phyloP scores from a whole-genome alignment of 2,888 invertebrate species.

The Cosmorhoe ocellata region DNA sequence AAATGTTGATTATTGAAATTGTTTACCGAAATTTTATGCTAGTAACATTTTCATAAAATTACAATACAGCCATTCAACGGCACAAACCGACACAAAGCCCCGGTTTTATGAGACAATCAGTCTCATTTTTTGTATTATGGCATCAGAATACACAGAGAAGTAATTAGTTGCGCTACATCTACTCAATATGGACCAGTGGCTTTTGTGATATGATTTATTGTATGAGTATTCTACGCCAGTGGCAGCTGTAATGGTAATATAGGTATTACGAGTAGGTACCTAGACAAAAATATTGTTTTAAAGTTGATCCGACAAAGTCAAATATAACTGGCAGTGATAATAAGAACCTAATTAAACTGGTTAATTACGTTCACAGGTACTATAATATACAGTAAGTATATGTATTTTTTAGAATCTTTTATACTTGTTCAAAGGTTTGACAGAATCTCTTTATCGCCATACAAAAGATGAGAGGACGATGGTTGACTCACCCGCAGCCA shows the following conservation, averaged over 20 bases:
- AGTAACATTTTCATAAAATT: no score
- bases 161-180: slow-evolving; percentile 24
- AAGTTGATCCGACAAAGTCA: no score
- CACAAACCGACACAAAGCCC: slow-evolving; percentile 11
- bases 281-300: slow-evolving; percentile 1
- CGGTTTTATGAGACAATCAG: slow-evolving; percentile 13
- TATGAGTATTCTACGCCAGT: neutral
- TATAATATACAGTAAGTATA: no score
- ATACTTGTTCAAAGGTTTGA: no score
- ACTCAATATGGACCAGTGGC: slow-evolving; percentile 16
- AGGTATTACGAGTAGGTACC: neutral
- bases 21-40: no score
- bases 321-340: no score
- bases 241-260: neutral
- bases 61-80: neutral
- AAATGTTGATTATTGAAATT: neutral
- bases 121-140: slow-evolving; percentile 20
- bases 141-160: slow-evolving; percentile 10
- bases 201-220: slow-evolving; percentile 13
- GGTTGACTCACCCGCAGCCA: slow-evolving; percentile 87
- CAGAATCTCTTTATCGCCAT: no score
- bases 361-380: no score
- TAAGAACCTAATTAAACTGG: no score
- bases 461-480: no score
- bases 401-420: no score